Conservation (phyloP, 2,888 invertebrate genomes). For the Himalopsyche japonica region DNA sequence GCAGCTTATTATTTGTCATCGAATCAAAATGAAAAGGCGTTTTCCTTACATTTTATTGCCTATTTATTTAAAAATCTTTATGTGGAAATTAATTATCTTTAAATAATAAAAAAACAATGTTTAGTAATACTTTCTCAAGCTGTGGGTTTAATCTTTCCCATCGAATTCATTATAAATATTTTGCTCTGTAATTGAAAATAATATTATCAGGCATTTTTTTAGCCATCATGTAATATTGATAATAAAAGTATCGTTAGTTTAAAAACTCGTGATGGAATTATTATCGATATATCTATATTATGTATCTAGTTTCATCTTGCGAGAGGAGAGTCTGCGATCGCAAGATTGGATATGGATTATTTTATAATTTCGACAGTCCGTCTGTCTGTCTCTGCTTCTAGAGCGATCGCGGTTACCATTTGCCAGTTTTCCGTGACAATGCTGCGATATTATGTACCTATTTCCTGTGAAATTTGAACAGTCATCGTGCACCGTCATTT, state of each 20-base stretch:
- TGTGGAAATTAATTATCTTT: no score
- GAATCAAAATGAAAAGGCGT: neutral
- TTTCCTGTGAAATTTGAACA: neutral
- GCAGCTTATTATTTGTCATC: neutral
- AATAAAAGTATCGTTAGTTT: no score
- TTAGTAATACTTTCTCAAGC: no score
- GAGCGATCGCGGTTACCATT: neutral
- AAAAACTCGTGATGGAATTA: no score
- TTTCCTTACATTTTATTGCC: no score
- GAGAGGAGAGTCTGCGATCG: neutral
- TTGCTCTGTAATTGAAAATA: no score
- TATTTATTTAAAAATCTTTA: no score
- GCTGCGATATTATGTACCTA: neutral
- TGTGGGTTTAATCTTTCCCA: no score
- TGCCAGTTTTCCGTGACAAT: neutral
- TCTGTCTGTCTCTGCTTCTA: neutral
- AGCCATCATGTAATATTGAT: no score
- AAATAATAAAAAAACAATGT: no score
- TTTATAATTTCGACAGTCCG: neutral
- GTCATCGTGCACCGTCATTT: neutral
- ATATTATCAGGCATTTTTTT: no score
- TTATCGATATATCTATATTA: neutral
- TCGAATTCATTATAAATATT: no score
- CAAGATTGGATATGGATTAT: neutral
- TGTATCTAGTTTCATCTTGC: neutral